phyloP scores from a whole-genome alignment of 2,797 vertebrate genomes.

The Myripristis murdjan region DNA sequence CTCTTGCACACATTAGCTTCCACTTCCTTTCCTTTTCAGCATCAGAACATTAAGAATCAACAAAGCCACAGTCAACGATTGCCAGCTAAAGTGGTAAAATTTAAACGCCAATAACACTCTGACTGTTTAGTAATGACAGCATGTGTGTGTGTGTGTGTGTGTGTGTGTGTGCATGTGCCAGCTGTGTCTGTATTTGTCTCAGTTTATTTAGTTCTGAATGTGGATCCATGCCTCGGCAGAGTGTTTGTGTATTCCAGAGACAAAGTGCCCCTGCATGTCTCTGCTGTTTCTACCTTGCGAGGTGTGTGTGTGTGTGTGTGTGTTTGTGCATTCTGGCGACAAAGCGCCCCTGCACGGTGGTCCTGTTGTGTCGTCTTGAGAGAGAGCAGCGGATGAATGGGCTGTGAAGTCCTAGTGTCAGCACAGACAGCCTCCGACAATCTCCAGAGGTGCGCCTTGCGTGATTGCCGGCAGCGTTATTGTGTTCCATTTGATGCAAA shows the following conservation, averaged over 20 bases:
- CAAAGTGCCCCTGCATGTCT: background rate
- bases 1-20: too few species aligned
- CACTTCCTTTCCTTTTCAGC: too few species aligned
- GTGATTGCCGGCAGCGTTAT: constrained; percentile 53
- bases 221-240: too few species aligned
- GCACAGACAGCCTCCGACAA: constrained; percentile 46
- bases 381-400: constrained; percentile 39
- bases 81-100: too few species aligned
- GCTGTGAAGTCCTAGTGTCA: constrained; percentile 49
- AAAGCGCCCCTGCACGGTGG: constrained; percentile 25
- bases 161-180: too few species aligned
- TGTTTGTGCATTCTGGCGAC: constrained; percentile 23
- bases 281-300: constrained; percentile 9
- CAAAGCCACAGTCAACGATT: too few species aligned
- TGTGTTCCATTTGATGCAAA: constrained; percentile 53
- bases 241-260: background rate
- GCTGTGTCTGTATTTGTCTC: background rate
- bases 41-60: too few species aligned
- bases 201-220: too few species aligned
- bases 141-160: too few species aligned
- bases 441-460: constrained; percentile 41
- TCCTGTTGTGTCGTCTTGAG: constrained; percentile 20
- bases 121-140: too few species aligned
- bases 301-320: background rate
- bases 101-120: too few species aligned